A percentile compares a stretch with the other conserved stretches of the same genome.
phyloP scores from a whole-genome alignment of 2,113 vertebrate genomes.

The Callipepla squamata region DNA sequence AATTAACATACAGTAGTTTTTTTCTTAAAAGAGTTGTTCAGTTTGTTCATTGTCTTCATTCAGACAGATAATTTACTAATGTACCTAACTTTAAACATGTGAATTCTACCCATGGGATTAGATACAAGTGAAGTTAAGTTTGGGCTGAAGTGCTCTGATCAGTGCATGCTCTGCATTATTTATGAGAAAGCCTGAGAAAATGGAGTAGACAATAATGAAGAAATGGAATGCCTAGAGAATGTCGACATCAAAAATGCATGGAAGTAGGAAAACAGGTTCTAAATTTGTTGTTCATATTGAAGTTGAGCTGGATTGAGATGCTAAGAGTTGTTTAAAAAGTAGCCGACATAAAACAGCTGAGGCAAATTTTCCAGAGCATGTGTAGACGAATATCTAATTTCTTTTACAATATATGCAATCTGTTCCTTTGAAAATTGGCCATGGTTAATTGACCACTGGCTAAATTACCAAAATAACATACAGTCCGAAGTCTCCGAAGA shows the following conservation, averaged over 20 bases:
- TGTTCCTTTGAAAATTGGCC: neutral
- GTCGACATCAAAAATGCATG: neutral
- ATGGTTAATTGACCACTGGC: too few relatives aligned
- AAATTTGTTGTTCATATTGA: neutral
- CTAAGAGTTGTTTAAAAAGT: neutral
- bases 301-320: neutral
- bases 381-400: neutral
- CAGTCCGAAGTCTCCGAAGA: neutral
- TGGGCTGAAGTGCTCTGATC: neutral
- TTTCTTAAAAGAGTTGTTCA: neutral
- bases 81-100: neutral
- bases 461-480: neutral
- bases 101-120: neutral
- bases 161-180: neutral
- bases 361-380: neutral
- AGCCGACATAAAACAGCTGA: neutral
- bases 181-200: neutral
- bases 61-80: neutral
- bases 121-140: neutral
- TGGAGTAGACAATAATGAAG: neutral
- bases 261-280: neutral
- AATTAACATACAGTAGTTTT: neutral
- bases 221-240: neutral
- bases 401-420: neutral
- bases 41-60: neutral